Evolutionary conservation across 2,113 vertebrate species (phyloP), one percentile per base, ranked within the genome.

Genomic region (Gopherus flavomarginatus): DNA sequence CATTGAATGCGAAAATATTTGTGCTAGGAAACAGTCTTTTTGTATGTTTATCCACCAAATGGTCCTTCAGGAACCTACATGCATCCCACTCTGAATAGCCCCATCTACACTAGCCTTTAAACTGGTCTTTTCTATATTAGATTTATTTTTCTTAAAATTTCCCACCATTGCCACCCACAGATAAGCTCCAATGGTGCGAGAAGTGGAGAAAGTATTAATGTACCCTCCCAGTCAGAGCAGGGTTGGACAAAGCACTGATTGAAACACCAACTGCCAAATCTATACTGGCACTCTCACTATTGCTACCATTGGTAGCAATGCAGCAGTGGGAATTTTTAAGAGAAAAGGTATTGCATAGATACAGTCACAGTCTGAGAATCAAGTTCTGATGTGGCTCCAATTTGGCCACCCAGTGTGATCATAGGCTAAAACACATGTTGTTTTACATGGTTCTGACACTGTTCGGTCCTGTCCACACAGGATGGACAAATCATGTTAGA

Each of bases 231-330:
- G 8, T 21, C 38, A 85, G 81, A 92, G 86, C 19, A 87, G 85
- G 79, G 81, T 95, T 82, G 94, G 81, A 59, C 26, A 72, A 90
- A 47, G 57, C 53, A 96, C 62, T 54, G 90, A 83, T 90, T 86
- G 86, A 95, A 92, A 83, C 81, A 54, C 75, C 92, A 86, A 29
- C 89, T 95, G 82, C 85, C 44, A 91, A 91, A 92, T 88, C 57
- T 89, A 38, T 86, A 78, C 92, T 93, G 86, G 96, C 80, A 31
- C 10, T 92, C 8, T 8, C 53, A 12, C 8, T 80, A 54, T 35
- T 47, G 80, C 54, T 89, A 22, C 89, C 85, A 90, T 7, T 44
- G 11, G 72, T 44, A 42, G 42, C 22, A 77, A 24, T 50, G 56
- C 62, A 94, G 8, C 44, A 53, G 81, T 21, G 11, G 80, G 1